These are phyloP conservation scores for Nyctereutes procyonoides DNA, from an alignment of 2,113 vertebrate genomes.

Conservation along the genomic window DNA sequence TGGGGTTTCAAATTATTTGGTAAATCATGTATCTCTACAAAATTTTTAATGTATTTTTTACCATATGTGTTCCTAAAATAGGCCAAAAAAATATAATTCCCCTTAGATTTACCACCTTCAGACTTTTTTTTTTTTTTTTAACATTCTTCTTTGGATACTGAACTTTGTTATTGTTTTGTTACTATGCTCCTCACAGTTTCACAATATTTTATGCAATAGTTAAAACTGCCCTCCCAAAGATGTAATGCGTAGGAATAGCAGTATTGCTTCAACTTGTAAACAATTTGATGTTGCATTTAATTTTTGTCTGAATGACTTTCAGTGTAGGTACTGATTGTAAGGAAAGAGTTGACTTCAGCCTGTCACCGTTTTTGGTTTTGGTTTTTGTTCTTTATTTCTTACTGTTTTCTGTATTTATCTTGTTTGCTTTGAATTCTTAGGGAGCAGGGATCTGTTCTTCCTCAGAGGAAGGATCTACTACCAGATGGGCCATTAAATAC, in stretches of 20 bases:
- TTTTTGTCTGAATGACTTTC: not conserved
- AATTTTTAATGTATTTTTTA: slow-evolving; percentile 8
- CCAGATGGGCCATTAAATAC: not conserved
- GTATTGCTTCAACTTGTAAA: not conserved
- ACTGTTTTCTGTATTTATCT: not conserved
- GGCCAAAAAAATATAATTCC: not conserved
- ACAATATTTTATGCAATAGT: not conserved
- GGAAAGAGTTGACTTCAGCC: not conserved
- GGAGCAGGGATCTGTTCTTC: not conserved
- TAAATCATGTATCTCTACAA: not conserved
- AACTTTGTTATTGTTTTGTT: slow-evolving; percentile 41
- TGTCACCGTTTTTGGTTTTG: not conserved
- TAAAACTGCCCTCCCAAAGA: not conserved
- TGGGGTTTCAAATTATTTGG: not conserved
- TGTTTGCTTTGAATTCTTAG: not conserved
- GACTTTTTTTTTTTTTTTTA: not conserved
- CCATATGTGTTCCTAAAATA: not conserved
- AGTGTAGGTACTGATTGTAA: not conserved
- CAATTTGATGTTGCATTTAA: not conserved
- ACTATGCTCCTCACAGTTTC: not conserved
- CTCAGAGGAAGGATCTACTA: not conserved
- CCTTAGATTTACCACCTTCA: not conserved
- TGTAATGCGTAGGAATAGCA: not conserved
- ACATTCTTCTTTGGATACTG: not conserved
- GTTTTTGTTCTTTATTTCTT: not conserved